A percentile compares a stretch with the other conserved stretches of the same genome.
phyloP scores from a whole-genome alignment of 2,797 vertebrate species.

The Carapus acus region DNA sequence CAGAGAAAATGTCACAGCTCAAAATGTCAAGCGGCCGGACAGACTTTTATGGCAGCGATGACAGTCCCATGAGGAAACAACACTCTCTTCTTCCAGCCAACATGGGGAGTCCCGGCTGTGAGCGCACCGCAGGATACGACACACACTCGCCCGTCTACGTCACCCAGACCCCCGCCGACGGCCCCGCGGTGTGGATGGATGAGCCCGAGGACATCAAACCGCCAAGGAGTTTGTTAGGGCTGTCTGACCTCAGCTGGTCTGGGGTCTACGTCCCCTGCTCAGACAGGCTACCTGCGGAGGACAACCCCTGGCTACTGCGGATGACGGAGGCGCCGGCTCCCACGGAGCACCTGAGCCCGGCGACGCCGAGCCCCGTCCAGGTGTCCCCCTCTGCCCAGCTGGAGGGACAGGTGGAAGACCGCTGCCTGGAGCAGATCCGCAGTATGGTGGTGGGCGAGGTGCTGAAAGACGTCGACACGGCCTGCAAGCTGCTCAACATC shows the following conservation, averaged over 20 bases:
- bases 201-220: slow-evolving; percentile 69
- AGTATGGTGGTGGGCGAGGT: slow-evolving; percentile 93
- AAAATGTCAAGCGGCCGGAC: slow-evolving; percentile 19
- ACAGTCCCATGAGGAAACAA: slow-evolving; percentile 1
- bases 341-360: slow-evolving; percentile 59
- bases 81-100: slow-evolving; percentile 22
- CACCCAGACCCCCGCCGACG: slow-evolving; percentile 61
- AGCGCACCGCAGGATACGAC: slow-evolving; percentile 54
- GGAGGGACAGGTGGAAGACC: slow-evolving; percentile 80
- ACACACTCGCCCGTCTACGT: slow-evolving; percentile 45
- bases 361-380: slow-evolving; percentile 75
- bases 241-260: slow-evolving; percentile 72
- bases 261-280: slow-evolving; percentile 80
- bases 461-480: slow-evolving; percentile 92
- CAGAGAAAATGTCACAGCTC: not conserved
- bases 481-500: slow-evolving; percentile 94
- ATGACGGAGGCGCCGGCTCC: slow-evolving; percentile 48
- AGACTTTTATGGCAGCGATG: slow-evolving; percentile 2
- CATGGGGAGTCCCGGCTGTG: slow-evolving; percentile 82
- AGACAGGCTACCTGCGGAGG: slow-evolving; percentile 74
- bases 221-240: slow-evolving; percentile 41
- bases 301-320: slow-evolving; percentile 72
- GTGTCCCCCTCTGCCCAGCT: slow-evolving; percentile 55
- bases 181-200: slow-evolving; percentile 62
- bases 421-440: slow-evolving; percentile 90